Evolutionary conservation across 53 echinoderm and acorn worm genomes (phyloP).

Genomic region (Astropecten irregularis): DNA sequence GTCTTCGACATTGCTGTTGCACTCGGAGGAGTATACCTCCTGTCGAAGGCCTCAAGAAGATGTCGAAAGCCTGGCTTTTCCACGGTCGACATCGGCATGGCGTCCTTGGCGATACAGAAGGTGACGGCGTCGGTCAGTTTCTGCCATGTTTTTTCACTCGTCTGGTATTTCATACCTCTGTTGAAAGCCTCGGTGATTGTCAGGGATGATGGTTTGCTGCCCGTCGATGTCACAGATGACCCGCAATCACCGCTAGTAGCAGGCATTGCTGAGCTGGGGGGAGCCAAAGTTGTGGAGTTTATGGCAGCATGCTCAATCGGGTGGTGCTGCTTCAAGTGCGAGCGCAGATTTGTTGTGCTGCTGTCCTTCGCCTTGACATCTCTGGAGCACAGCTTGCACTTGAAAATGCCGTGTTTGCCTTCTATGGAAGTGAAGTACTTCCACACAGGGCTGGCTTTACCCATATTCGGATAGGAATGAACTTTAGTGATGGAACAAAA

Average conservation of each 20-base stretch:
- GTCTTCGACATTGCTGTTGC: constrained; percentile 32
- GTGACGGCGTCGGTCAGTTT: not conserved
- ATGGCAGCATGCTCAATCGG: not conserved
- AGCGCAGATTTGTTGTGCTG: constrained; percentile 2
- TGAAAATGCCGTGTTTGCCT: not conserved
- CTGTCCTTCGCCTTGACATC: not conserved
- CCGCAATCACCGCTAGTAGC: no score
- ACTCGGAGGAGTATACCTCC: not conserved
- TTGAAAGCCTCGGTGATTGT: no score
- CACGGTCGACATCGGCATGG: not conserved
- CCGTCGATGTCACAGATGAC: no score
- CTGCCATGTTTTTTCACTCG: no score
- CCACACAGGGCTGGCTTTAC: no score
- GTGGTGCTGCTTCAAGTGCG: not conserved
- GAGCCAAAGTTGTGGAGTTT: no score
- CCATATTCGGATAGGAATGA: no score
- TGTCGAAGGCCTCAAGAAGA: not conserved
- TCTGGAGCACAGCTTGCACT: not conserved
- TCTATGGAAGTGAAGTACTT: not conserved
- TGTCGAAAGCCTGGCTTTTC: not conserved
- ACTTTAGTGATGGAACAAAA: no score
- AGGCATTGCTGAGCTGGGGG: no score
- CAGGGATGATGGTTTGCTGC: no score
- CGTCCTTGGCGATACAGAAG: constrained; percentile 9
- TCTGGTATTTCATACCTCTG: no score